Base-by-base conservation (phyloP, 2,113 vertebrate genomes). In the Nannospalax galili region DNA sequence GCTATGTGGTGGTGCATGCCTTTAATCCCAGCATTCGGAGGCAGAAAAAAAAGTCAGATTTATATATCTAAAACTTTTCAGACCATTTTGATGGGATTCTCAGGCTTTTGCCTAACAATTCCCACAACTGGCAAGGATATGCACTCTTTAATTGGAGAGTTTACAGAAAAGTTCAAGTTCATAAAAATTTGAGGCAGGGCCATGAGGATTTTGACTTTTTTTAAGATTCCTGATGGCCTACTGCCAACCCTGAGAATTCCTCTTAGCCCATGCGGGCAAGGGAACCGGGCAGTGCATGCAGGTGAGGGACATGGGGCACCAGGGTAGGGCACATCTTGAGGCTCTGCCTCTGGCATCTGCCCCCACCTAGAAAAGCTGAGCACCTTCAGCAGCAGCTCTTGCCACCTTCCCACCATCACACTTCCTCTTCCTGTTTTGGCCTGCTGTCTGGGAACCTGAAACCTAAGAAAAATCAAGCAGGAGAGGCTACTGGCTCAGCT, bases 341-440 rank as follows among this genome's bases (percentile, higher is more conserved):
- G 48, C 22, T 22, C 75, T 69, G 62, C 16, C 26, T 32, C 40
- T 37, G 62, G 77, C 19, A 80, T 42, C 58, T 58, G 58, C 8
- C 75, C 60, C 32, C 40, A 28, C 67, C 65, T 84, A 91, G 78
- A 40, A 67, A 48, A 35, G 74, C 15, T 16, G 79, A 58, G 70
- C 37, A 65, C 70, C 79, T 30, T 70, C 42, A 56, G 5, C 16
- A 5, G 2, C 20, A 28, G 52, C 92, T 92, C 72, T 40, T 9
- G 89, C 52, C 3, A 37, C 74, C 64, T 82, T 58, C 89, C 92
- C 40, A 19, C 56, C 79, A 86, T 75, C 60, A 35, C 40, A 91
- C 94, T 95, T 96, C 95, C 97, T 95, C 93, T 97, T 97, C 93
- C 93, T 97, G 93, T 95, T 95, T 86, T 95, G 94, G 91, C 89